Conservation (phyloP, 2,797 vertebrate species). For the Lateolabrax maculatus region DNA sequence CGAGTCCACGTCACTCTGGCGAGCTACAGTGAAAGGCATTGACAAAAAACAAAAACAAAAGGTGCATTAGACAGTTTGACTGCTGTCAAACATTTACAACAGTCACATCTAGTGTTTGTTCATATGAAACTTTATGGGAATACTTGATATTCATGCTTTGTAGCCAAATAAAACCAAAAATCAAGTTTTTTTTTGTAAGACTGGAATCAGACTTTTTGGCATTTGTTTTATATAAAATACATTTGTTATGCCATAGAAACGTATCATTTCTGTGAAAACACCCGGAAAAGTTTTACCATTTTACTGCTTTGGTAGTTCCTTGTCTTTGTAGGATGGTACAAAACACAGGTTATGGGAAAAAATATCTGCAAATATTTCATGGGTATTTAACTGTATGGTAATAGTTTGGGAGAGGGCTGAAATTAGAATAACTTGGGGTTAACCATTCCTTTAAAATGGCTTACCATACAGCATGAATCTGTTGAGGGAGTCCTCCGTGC, state of each 20-base stretch:
- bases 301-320: neutral
- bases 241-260: neutral
- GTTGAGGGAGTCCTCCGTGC: conserved; percentile 53
- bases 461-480: conserved; percentile 69
- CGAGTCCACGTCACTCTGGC: conserved; percentile 7
- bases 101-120: neutral
- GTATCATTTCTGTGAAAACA: neutral
- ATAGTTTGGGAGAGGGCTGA: neutral
- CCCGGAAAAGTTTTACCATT: neutral
- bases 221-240: neutral
- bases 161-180: neutral
- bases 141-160: neutral
- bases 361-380: neutral
- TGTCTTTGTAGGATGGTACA: neutral
- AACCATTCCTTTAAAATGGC: neutral
- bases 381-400: neutral
- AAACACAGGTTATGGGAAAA: neutral
- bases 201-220: neutral
- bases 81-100: no score
- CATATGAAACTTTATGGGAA: neutral
- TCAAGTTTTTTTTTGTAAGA: neutral
- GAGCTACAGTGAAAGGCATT: conserved; percentile 39
- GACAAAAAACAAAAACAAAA: no score
- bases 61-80: no score
- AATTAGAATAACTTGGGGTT: neutral